These are phyloP conservation scores for Petrolisthes manimaculis DNA, from an alignment of 2,888 invertebrate genomes.

Conservation along the genomic window DNA sequence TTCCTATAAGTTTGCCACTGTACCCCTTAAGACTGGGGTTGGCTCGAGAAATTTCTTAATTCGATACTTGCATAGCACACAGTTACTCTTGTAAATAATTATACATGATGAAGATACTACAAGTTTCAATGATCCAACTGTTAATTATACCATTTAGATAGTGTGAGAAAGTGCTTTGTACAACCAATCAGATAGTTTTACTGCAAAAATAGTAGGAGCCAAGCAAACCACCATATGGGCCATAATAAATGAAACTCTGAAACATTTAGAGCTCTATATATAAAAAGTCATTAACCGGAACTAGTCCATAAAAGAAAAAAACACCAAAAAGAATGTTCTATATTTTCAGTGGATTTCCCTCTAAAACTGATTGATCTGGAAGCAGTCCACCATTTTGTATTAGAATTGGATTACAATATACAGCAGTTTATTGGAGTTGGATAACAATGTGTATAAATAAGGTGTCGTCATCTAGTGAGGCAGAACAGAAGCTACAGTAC, in stretches of 20 bases:
- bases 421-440: conserved; percentile 6
- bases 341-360: conserved; percentile 10
- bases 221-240: neutral
- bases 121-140: conserved; percentile 16
- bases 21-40: conserved; percentile 25
- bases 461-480: conserved; percentile 15
- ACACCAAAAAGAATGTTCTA: conserved; percentile 23
- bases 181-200: conserved; percentile 10
- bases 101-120: conserved; percentile 3
- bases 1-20: neutral
- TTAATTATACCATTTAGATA: conserved; percentile 29
- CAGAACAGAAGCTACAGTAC: neutral
- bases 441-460: neutral
- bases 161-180: conserved; percentile 25
- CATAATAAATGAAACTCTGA: conserved; percentile 39
- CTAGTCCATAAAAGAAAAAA: neutral
- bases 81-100: neutral
- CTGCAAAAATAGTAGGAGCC: neutral
- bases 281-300: neutral
- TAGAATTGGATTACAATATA: conserved; percentile 10
- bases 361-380: conserved; percentile 13
- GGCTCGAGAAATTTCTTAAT: neutral
- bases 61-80: neutral
- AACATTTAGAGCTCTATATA: conserved; percentile 25
- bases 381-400: conserved; percentile 25